These are phyloP conservation scores for Entomobrya proxima DNA, from an alignment of 2,888 invertebrate species.

Conservation along the genomic window DNA sequence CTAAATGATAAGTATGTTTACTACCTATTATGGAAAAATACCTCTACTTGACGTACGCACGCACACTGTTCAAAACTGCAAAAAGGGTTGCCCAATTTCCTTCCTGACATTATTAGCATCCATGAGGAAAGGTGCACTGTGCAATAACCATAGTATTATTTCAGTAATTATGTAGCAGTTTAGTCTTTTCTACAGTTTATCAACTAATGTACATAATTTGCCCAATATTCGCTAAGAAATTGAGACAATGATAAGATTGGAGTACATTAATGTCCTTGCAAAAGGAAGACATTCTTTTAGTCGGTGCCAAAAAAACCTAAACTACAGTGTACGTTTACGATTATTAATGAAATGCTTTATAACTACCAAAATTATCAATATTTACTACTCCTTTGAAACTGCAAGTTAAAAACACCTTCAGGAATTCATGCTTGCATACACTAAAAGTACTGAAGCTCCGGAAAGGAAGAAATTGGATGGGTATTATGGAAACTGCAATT, in stretches of 20 bases:
- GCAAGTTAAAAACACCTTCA: neutral
- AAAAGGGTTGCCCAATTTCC: neutral
- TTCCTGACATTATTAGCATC: neutral
- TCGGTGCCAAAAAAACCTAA: constrained; percentile 60
- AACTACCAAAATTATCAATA: neutral
- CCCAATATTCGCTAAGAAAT: neutral
- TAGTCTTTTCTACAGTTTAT: constrained; percentile 5
- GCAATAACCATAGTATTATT: constrained; percentile 46
- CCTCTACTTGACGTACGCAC: neutral
- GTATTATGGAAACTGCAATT: neutral
- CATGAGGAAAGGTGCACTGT: constrained; percentile 39
- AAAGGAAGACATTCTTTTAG: constrained; percentile 27
- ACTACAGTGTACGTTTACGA: neutral
- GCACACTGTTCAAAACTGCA: neutral
- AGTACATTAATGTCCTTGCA: neutral
- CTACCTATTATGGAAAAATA: too few species aligned
- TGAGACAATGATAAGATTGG: neutral
- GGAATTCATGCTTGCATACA: too few species aligned
- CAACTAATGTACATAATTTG: constrained; percentile 4
- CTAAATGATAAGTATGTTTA: too few species aligned
- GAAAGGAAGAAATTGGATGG: neutral
- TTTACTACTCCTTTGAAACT: neutral
- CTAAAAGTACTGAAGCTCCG: too few species aligned
- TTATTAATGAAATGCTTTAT: neutral
- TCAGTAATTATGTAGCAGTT: neutral